phyloP scores from a whole-genome alignment of 2,797 vertebrate species.

The Xerus rutilus region DNA sequence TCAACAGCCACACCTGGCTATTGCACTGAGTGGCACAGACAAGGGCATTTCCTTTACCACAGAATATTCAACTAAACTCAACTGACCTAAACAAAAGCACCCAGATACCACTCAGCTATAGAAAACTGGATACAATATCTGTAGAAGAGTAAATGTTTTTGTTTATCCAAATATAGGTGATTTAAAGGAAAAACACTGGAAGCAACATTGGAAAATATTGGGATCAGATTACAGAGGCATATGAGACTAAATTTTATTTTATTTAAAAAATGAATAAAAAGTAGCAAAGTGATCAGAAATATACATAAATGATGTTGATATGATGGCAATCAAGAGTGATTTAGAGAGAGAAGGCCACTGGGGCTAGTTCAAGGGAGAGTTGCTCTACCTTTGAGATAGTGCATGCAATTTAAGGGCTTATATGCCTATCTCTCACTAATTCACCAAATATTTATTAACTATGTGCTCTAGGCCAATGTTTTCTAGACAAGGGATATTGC shows the following conservation, averaged over 20 bases:
- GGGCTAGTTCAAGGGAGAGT: neutral
- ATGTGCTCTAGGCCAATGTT: neutral
- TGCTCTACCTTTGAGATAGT: neutral
- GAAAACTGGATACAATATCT: neutral
- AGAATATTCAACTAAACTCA: neutral
- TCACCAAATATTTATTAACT: neutral
- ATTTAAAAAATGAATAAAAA: neutral
- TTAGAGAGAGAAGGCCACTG: neutral
- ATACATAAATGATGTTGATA: neutral
- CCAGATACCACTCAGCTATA: neutral
- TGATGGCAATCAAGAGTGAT: neutral
- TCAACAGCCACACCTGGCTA: fast-evolving
- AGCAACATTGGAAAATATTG: neutral
- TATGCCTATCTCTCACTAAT: neutral
- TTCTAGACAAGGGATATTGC: neutral
- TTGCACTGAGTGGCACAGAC: fast-evolving
- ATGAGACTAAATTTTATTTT: neutral
- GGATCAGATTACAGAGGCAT: neutral
- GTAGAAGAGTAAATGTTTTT: neutral
- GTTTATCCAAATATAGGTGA: neutral
- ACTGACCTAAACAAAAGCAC: neutral
- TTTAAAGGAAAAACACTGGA: neutral
- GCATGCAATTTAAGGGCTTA: neutral
- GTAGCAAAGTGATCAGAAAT: neutral
- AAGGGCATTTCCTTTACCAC: neutral